Base-by-base conservation (phyloP, 1,140 invertebrate genomes). In the Melipona quadrifasciata region DNA sequence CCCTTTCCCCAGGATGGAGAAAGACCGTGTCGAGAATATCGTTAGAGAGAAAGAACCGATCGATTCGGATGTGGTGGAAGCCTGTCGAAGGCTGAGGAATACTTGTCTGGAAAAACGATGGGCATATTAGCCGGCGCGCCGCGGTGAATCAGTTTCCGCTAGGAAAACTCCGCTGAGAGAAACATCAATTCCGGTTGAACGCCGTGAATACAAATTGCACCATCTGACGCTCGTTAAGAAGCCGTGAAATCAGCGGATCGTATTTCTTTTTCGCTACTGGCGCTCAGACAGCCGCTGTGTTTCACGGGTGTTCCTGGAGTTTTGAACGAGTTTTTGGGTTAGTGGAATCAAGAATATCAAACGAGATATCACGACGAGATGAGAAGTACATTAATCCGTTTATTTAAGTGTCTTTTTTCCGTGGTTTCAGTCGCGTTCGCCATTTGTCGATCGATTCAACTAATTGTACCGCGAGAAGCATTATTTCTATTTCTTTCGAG, bases 71-170 rank as follows among this genome's bases (percentile, higher is more conserved):
- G n/a, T n/a, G 34, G 16, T 11, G 10, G 31, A 83, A 72, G 61
- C n/a, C 58, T 64, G 74, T 82, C 75, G 34, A 71, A 73, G 57
- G n/a, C 51, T 80, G 39, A n/a, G n/a, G 80, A 47, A 68, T 65
- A 53, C 53, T 71, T 51, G 82, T 68, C 55, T 51, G 24, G 64
- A 81, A 34, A 80, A 88, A 78, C 82, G 68, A 80, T 64, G 86
- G 47, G 27, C 87, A 55, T 88, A 87, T 87, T 79, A 86, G 64
- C 55, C 73, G 73, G 14, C 24, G 53, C 24, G 53, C 47, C 24
- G 74, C 12, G 47, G 57, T 64, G 74, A 76, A 76, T 76, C 74
- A 34, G 74, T 76, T 58, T 19, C 34, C 27, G 72, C 24, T 39
- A n/a, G 74, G 24, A 76, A 47, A 76, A 76, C 39, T 76, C 74